A percentile compares a stretch with the other conserved stretches of the same genome.
Evolutionary conservation across 2,797 vertebrate genomes (phyloP).

Genomic region (Arrhamphus sclerolepis): DNA sequence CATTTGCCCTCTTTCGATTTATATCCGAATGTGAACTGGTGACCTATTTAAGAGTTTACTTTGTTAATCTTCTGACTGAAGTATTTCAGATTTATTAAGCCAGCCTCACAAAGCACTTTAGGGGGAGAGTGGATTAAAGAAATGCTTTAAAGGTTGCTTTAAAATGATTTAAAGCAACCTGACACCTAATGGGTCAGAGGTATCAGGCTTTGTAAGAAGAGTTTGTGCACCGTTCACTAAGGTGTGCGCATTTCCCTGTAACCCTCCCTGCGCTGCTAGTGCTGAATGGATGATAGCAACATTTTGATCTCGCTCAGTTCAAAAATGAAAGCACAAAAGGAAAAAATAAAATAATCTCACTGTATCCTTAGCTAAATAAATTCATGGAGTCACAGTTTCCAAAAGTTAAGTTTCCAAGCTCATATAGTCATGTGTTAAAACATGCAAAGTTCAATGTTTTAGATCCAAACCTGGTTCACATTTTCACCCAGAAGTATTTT

Average conservation of each 20-base stretch:
- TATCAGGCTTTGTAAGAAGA: slow-evolving; percentile 14
- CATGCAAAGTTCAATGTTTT: too few relatives aligned
- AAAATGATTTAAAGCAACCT: slow-evolving; percentile 59
- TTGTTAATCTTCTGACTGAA: slow-evolving; percentile 31
- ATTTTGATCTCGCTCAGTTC: too few relatives aligned
- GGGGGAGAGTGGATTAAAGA: slow-evolving; percentile 36
- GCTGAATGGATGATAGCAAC: slow-evolving; percentile 23
- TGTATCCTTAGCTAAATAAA: too few relatives aligned
- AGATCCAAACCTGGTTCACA: too few relatives aligned
- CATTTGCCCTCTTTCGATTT: neutral
- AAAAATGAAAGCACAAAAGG: too few relatives aligned
- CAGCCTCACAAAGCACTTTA: slow-evolving; percentile 36
- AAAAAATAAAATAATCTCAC: too few relatives aligned
- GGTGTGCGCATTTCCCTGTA: slow-evolving; percentile 37
- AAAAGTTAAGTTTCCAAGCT: too few relatives aligned
- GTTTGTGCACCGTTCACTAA: slow-evolving; percentile 27
- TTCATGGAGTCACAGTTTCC: too few relatives aligned
- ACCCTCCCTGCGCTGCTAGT: slow-evolving; percentile 40
- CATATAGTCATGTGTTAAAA: too few relatives aligned
- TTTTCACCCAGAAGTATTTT: too few relatives aligned
- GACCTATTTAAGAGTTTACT: slow-evolving; percentile 22
- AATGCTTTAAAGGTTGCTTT: too few relatives aligned
- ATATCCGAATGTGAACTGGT: slow-evolving; percentile 10
- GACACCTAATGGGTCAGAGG: slow-evolving; percentile 56
- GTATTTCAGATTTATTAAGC: slow-evolving; percentile 20